phyloP scores from a whole-genome alignment of 2,797 vertebrate genomes.

The Cuniculus paca region DNA sequence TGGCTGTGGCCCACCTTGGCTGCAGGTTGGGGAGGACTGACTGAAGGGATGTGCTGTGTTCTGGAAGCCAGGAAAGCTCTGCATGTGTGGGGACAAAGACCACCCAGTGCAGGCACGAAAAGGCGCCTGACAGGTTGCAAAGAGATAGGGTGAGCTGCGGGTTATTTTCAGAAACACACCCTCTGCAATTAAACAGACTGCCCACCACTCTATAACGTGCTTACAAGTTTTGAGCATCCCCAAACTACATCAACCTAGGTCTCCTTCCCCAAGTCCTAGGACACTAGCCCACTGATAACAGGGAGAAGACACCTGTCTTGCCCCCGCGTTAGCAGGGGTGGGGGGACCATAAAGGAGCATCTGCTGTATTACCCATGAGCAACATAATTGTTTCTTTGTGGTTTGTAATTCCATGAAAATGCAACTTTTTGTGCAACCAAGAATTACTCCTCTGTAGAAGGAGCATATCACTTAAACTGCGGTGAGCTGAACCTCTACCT shows the following conservation, averaged over 20 bases:
- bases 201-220: not conserved
- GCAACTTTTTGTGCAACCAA: slow-evolving; percentile 41
- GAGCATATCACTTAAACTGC: not conserved
- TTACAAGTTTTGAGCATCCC: not conserved
- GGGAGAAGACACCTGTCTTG: not conserved
- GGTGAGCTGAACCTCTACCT: not conserved
- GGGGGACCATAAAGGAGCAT: not conserved
- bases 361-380: slow-evolving; percentile 22
- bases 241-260: not conserved
- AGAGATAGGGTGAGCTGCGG: not conserved
- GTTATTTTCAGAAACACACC: not conserved
- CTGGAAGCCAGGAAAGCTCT: not conserved
- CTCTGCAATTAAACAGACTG: not conserved
- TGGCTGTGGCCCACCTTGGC: not conserved
- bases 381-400: not conserved
- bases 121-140: not conserved
- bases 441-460: not conserved
- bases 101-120: not conserved
- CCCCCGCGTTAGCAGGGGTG: no score
- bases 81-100: not conserved
- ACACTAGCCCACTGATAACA: not conserved
- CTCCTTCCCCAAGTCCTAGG: not conserved
- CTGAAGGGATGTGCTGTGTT: not conserved
- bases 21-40: not conserved
- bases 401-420: slow-evolving; percentile 55